Base-by-base conservation (phyloP, 2,113 vertebrate genomes). In the Nannobrachium achirus region DNA sequence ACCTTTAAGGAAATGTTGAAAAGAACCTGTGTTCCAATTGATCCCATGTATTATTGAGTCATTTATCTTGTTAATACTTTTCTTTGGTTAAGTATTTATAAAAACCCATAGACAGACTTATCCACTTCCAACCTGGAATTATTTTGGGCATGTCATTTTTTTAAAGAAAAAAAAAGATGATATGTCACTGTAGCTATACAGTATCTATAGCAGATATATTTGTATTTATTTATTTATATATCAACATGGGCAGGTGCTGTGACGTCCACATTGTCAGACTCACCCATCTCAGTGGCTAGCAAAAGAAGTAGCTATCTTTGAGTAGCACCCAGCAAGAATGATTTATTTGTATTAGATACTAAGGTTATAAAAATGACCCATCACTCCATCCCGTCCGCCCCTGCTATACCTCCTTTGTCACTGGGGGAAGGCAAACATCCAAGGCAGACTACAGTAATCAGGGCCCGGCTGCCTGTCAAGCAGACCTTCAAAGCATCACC, bases 401-500 rank as follows among this genome's bases (percentile, higher is more conserved):
- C 63, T 57, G 53, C 50, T 56, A 52, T 45, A 46, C 62, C 60
- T 57, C 39, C 50, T 80, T 81, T 85, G 78, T 79, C 67, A 44
- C 57, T 7, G 69, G 63, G 80, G 72, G 78, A 78, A 75, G 58
- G 83, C 64, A 87, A 81, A 86, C 81, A 85, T 71, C 69, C 25
- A 33, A 33, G 51, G 63, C 72, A 79, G 76, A 70, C 86, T 76
- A 60, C 71, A 71, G 87, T 88, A 91, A 84, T 90, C 80, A 87
- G 78, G 81, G 75, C 78, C n/a, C 59, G 56, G 66, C 77, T 72
- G 81, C 78, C 88, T 85, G 86, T 92, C 90, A 91, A 76, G 51
- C 77, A 72, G 80, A 76, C 82, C 88, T 88, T 67, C 86, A 88
- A 91, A 92, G 79, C 80, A 89, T 93, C 92, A 91, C 86, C 82